These are phyloP conservation scores for Trachelipus rathkii DNA, from an alignment of 1,140 invertebrate species.

Conservation along the genomic window DNA sequence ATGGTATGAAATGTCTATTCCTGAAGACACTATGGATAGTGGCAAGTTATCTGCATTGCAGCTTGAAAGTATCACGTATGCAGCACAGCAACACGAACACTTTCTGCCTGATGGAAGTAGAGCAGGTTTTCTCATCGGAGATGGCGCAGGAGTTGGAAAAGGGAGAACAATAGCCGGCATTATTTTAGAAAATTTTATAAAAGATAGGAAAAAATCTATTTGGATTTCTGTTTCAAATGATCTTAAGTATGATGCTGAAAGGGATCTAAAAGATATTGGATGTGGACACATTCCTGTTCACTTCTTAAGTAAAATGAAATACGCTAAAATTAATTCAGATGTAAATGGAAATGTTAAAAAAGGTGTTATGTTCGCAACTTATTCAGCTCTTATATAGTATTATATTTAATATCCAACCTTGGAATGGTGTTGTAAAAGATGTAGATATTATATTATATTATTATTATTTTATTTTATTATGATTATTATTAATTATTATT, in stretches of 20 bases:
- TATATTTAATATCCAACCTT: too few relatives aligned
- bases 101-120: conserved; percentile 82
- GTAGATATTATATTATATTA: too few relatives aligned
- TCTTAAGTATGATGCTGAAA: conserved; percentile 94
- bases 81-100: conserved; percentile 92
- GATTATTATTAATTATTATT: too few relatives aligned
- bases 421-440: too few relatives aligned
- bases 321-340: conserved; percentile 89
- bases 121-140: conserved; percentile 93
- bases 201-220: conserved; percentile 85
- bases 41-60: conserved; percentile 91
- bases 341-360: conserved; percentile 90
- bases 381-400: conserved; percentile 97
- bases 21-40: conserved; percentile 75
- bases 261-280: conserved; percentile 94
- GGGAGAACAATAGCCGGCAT: conserved; percentile 96
- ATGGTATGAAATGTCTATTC: conserved; percentile 82
- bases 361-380: conserved; percentile 96
- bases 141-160: conserved; percentile 99
- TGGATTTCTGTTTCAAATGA: conserved; percentile 99
- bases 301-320: conserved; percentile 90
- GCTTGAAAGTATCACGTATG: conserved; percentile 93
- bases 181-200: conserved; percentile 95
- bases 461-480: too few relatives aligned
- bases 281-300: conserved; percentile 84